Evolutionary conservation across 2,113 vertebrate genomes (phyloP).

Genomic region (Cyphomyrus plagiostoma): DNA sequence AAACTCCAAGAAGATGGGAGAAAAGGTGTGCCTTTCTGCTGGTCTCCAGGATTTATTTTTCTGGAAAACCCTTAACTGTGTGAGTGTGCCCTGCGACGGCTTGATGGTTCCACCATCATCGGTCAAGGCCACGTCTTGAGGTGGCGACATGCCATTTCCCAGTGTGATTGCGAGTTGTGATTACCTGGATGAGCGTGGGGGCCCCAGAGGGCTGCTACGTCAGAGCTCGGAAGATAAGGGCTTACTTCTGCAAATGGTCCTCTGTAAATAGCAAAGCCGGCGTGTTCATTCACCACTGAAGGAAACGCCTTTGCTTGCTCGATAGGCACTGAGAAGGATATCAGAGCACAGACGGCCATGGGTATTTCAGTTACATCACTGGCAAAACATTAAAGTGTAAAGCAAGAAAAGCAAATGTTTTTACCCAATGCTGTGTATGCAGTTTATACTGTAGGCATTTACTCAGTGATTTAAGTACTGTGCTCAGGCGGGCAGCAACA

Average conservation of each 20-base stretch:
- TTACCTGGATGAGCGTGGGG: neutral
- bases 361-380: neutral
- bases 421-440: neutral
- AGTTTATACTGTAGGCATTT: constrained; percentile 4
- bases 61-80: neutral
- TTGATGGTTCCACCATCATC: neutral
- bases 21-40: neutral
- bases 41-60: neutral
- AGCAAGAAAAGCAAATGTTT: neutral
- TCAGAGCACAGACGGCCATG: neutral
- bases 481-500: neutral
- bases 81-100: too few relatives aligned
- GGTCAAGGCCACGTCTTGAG: neutral
- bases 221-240: neutral
- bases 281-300: neutral
- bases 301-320: neutral
- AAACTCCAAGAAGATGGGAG: neutral
- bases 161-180: neutral
- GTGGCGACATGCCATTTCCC: neutral
- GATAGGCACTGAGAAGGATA: neutral
- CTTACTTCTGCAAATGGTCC: neutral
- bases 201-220: neutral
- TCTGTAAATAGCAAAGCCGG: neutral
- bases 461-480: neutral
- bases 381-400: neutral